Base-by-base conservation (phyloP, 1,140 invertebrate species). In the Pygmarrhopalites habei region DNA sequence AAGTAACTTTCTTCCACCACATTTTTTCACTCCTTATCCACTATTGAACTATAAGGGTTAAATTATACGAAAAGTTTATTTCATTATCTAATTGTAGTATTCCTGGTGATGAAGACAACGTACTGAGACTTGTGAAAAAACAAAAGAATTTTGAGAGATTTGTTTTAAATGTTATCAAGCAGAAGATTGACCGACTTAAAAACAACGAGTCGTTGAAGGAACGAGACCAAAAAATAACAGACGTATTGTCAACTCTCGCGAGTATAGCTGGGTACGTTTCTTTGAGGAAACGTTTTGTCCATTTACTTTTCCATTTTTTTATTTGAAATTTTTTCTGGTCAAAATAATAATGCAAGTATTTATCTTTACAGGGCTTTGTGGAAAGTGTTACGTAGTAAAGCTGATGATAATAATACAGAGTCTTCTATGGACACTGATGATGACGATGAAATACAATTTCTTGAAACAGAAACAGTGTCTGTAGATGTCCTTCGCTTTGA, bases 101-200 rank as follows among this genome's bases (percentile, higher is more conserved):
- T 5, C 26, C 26, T 26, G 39, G 2, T 15, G 56, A 7, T 21
- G 32, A 41, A 25, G 25, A 56, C 26, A 21, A 23, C 17, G 19
- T 23, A 41, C 1, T 56, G 4, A 41, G 15, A 15, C 23, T n/a
- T 29, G n/a, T 32, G 12, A 28, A 25, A 46, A n/a, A 19, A 3
- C 28, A 41, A 19, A 44, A 44, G 2, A 21, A 53, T 1, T 68
- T 66, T 26, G 64, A 69, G 29, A 41, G 21, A 3, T 66, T 66
- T 25, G n/a, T 69, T 12, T 29, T 69, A 4, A 10, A 26, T 5
- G 47, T 61, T 32, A 25, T 69, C 0, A 64, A 66, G 51, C 49
- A 66, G 29, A 69, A 69, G 29, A 26, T 61, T 3, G 21, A 47
- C 1, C 26, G 51, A 3, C 35, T 69, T 17, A 64, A 64, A 21